Evolutionary conservation across 2,113 vertebrate species (phyloP), one percentile per base, ranked within the genome.

Genomic region (Budorcas taxicolor): DNA sequence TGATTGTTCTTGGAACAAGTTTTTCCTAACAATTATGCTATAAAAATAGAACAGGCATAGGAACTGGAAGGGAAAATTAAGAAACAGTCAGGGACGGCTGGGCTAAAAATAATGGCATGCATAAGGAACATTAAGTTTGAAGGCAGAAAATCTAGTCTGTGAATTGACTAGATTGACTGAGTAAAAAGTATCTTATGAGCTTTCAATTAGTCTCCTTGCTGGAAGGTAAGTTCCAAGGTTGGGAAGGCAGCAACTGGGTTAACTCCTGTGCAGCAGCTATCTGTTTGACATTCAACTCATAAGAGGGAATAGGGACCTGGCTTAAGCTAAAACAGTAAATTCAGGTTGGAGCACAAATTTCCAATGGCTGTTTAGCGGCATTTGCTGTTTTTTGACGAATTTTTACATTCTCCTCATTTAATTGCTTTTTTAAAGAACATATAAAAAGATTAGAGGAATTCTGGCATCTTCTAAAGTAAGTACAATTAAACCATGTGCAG

Each of bases 1-100:
- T 93, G 62, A 97, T 95, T 87, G 71, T 92, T 97, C 4, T 25
- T 93, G 67, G 55, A 95, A 86, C 27, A 96, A 93, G 50, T 92
- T 93, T 87, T 93, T 31, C 67, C 57, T 58, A 92, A 64, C 83
- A 91, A 80, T 57, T 93, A 83, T 88, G 57, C 47, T 87, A 15
- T 43, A 84, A 83, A 95, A 94, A 89, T 47, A 92, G 21, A 94
- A 36, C 19, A 95, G 67, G 29, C 36, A 78, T 92, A 82, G 89
- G 40, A 87, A 91, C 36, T 93, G 23, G 53, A 95, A 71, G 19
- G 19, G 31, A 74, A 95, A 92, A 47, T 74, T 87, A 80, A 33
- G 81, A 96, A 96, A 85, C 87, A 90, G 87, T 78, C 45, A 80
- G 50, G 14, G 31, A 91, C 33, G 31, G 36, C 83, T 89, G 76